Evolutionary conservation across 1,140 invertebrate species (phyloP), one percentile per base, ranked within the genome.

Genomic region (Diachasmimorpha longicaudata): DNA sequence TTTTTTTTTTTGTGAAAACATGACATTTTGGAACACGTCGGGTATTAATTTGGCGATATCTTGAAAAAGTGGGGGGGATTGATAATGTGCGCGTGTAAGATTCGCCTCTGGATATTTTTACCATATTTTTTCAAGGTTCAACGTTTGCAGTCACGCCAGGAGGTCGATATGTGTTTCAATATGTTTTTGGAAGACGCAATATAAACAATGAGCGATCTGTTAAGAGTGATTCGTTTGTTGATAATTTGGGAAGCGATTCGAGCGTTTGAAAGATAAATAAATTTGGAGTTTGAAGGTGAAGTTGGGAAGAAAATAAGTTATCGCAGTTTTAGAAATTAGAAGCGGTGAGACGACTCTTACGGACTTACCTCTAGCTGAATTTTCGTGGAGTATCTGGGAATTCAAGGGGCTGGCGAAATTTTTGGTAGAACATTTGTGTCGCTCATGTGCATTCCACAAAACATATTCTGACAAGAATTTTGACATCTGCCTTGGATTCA

Each of bases 51-150:
- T 2, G 31, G 6, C 31, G 31, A 31, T 31, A 31, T 3, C 31
- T 13, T 13, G 11, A 9, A 13, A 10, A 13, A 10, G 39, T 11
- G 13, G 9, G 39, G 39, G 9, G 9, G 4, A 13, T 11, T 10
- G 13, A 42, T 52, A 16, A 13, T 71, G 72, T 25, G 72, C 42
- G 72, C 37, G 72, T 36, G 66, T 36, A 72, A 69, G 44, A 63
- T 25, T 19, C 6, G 48, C 58, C 19, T 80, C 79, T 80, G 81
- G 85, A 87, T 87, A 87, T 87, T 87, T 86, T 87, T 87, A 86
- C 81, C 80, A 81, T 80, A 79, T 63, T 63, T 63, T 63, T 63
- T 25, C 21, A 80, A 83, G 79, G 85, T 84, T 84, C 85, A 86
- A 87, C 76, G 85, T 78, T 85, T 87, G 77, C 80, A 77, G 80